phyloP scores from a whole-genome alignment of 2,888 invertebrate genomes.

The Sisyra nigra region DNA sequence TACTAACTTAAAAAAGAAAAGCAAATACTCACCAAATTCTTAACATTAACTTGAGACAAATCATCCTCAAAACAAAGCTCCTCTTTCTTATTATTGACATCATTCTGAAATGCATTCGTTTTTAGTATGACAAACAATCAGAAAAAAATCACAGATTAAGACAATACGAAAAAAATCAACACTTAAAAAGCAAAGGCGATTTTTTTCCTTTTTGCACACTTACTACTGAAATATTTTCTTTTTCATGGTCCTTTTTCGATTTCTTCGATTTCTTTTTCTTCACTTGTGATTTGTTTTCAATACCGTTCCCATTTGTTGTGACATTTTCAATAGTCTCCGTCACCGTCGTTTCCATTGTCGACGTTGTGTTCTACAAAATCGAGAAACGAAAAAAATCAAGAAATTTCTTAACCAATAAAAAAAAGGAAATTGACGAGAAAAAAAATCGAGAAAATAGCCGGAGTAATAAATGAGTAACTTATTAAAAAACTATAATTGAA shows the following conservation, averaged over 20 bases:
- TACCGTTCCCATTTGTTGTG: slow-evolving; percentile 7
- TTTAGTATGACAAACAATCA: slow-evolving; percentile 11
- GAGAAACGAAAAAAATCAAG: background rate
- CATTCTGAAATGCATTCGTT: slow-evolving; percentile 16
- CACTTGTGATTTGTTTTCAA: slow-evolving; percentile 14
- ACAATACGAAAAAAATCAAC: slow-evolving; percentile 17
- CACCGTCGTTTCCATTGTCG: background rate
- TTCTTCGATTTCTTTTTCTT: slow-evolving; percentile 45
- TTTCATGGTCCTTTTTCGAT: slow-evolving; percentile 42
- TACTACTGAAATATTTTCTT: slow-evolving; percentile 52
- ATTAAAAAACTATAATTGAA: no score
- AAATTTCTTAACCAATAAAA: background rate
- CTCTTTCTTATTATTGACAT: slow-evolving; percentile 13
- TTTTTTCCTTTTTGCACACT: slow-evolving; percentile 23
- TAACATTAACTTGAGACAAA: slow-evolving; percentile 45
- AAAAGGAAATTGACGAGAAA: background rate
- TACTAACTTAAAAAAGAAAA: background rate
- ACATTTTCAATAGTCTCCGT: slow-evolving; percentile 7
- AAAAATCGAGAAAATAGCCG: background rate
- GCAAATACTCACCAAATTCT: slow-evolving; percentile 40
- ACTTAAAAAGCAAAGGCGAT: slow-evolving; percentile 19
- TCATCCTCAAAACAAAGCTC: slow-evolving; percentile 26
- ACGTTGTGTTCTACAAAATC: slow-evolving; percentile 3
- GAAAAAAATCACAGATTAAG: slow-evolving; percentile 12
- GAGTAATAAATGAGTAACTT: no score